These are phyloP conservation scores for Onthophagus sagittarius DNA, from an alignment of 2,888 invertebrate genomes.

Conservation along the genomic window DNA sequence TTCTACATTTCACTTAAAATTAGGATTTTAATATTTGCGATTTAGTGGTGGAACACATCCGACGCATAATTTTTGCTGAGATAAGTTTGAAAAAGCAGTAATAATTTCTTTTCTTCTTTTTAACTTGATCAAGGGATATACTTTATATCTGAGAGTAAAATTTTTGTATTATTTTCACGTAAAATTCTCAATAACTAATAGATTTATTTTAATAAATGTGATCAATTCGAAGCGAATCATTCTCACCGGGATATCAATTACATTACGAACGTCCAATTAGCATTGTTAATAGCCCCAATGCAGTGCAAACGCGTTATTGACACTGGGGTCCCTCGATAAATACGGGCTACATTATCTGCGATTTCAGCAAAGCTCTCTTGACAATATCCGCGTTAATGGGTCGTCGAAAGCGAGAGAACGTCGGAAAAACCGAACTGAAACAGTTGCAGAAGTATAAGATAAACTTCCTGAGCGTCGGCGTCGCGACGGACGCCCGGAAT, in stretches of 20 bases:
- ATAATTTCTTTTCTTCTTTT: too few relatives aligned
- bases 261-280: not conserved
- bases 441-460: not conserved
- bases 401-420: constrained; percentile 10
- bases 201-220: not conserved
- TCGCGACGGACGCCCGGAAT: constrained; percentile 34
- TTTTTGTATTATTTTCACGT: too few relatives aligned
- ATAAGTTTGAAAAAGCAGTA: too few relatives aligned
- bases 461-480: not conserved
- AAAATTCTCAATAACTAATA: too few relatives aligned
- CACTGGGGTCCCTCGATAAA: not conserved
- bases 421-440: not conserved
- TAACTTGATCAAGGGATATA: too few relatives aligned
- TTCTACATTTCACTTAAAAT: too few relatives aligned
- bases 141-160: too few relatives aligned
- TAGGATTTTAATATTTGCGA: too few relatives aligned
- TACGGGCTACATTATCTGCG: not conserved
- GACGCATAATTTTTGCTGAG: too few relatives aligned
- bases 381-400: not conserved
- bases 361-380: not conserved
- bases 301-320: not conserved
- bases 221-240: not conserved
- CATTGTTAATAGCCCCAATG: not conserved
- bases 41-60: too few relatives aligned
- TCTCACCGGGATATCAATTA: not conserved